These are phyloP conservation scores for Unio delphinus DNA, from an alignment of 2,888 invertebrate species.

Conservation along the genomic window DNA sequence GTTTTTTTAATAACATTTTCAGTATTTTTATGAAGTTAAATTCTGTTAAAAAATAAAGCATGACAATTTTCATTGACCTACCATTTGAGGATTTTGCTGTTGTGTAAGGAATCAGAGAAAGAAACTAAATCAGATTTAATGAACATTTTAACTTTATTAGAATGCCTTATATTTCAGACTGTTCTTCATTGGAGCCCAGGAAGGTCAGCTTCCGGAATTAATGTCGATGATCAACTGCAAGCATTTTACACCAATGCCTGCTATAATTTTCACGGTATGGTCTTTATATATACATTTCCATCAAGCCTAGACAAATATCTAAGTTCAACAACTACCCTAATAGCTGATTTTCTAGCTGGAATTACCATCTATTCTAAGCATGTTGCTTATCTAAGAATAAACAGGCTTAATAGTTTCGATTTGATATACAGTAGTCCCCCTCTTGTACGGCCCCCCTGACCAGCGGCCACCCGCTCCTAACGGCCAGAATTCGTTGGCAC, in stretches of 20 bases:
- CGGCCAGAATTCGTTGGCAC: too few species aligned
- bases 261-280: conserved; percentile 85
- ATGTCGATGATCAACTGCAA: conserved; percentile 85
- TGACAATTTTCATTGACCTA: background rate
- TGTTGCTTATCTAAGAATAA: background rate
- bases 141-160: background rate
- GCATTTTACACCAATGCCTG: conserved; percentile 87
- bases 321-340: background rate
- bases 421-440: too few species aligned
- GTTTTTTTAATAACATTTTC: too few species aligned
- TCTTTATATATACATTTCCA: background rate
- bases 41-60: too few species aligned
- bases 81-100: background rate
- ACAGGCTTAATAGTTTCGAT: background rate
- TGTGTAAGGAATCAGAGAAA: background rate
- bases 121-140: background rate
- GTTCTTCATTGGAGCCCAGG: conserved; percentile 88
- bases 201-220: conserved; percentile 87
- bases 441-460: too few species aligned
- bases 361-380: background rate
- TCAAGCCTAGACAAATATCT: background rate
- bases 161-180: conserved; percentile 71
- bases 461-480: too few species aligned
- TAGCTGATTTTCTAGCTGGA: background rate
- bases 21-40: too few species aligned